Evolutionary conservation across 2,888 invertebrate species (phyloP), one percentile per base, ranked within the genome.

Genomic region (Eledona agricola): DNA sequence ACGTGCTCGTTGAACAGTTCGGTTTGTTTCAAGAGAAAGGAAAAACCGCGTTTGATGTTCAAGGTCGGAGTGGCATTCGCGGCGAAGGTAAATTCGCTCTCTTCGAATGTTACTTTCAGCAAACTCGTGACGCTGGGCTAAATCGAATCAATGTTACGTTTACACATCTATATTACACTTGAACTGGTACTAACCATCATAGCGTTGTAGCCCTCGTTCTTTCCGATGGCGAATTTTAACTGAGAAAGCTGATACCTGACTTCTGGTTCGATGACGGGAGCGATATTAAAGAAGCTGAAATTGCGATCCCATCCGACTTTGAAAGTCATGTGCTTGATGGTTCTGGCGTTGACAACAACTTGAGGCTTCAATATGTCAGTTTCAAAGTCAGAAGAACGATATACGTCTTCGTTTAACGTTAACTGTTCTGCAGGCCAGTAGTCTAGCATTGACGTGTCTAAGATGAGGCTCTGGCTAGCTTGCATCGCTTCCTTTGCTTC

Each of bases 291-390:
- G 10, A 86, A 71, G 0, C 80, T 80, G 62, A 83, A 81, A 6
- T 82, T 81, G 0, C 86, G 84, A 0, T 86, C 87, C 86, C 93
- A 94, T 1, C 90, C 89, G 0, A 86, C 82, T 66, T 88, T 85
- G 55, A 85, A 85, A 52, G 86, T 83, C 0, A 86, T 80, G 13
- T 86, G 85, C 60, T 83, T 82, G 32, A 81, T n/a, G n/a, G n/a
- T n/a, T n/a, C n/a, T n/a, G n/a, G n/a, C n/a, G n/a, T 26, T 26
- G 5, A 11, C 7, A 2, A 26, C n/a, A 17, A 13, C 28, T 23
- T 42, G 25, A 7, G 23, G n/a, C n/a, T 28, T 13, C 11, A 47
- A 35, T 37, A 29, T 13, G 47, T 19, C 3, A 29, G 22, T 15
- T 47, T 47, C 5, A 47, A 16, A 4, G 25, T 20, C 13, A 37